Evolutionary conservation across 2,797 vertebrate genomes (phyloP), one percentile per base, ranked within the genome.

Genomic region (Siniperca scherzeri): DNA sequence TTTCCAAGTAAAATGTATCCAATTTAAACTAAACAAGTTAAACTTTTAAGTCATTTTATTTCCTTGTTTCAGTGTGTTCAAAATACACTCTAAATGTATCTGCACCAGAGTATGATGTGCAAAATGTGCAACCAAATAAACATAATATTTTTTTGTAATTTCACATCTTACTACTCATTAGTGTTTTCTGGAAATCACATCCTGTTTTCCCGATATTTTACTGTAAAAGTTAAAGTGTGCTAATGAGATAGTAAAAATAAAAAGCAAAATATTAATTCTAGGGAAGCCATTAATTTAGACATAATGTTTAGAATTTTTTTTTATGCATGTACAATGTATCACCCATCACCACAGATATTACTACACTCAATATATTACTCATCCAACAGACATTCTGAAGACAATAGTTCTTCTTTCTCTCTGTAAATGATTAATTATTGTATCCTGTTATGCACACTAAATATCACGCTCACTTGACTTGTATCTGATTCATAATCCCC

Each of bases 401-500:
- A 50, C 38, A 38, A 50, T 30, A 66, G 30, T 17, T 21, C 22
- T 22, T 62, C 2, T 22, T 27, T 66, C 40, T 80, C 14, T 12
- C 2, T 57, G 17, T 74, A 52, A 64, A 59, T 50, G 3, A 82
- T 66, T 40, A 30, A 74, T 67, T 64, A 52, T 46, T 42, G 13
- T 57, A 22, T 64, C 16, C 4, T 70, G 5, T 42, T 66, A 7
- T 46, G 12, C 12, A 19, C 0, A 3, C 27, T 66, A 7, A 74
- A 38, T 38, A 55, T 55, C 3, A 16, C 7, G 16, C 12, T 19
- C 42, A 42, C 11, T 40, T 60, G 16, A 68, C 46, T 27, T 75
- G 40, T 53, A 19, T 42, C 30, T 61, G 42, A 62, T 48, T 79
- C 55, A 69, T 44, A 56, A 61, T 69, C 52, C 7, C 19, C 25